Percentiles rank a stretch among this genome's conserved stretches.
Conservation (phyloP, 2,113 vertebrate species). For the Pseudonaja textilis region DNA sequence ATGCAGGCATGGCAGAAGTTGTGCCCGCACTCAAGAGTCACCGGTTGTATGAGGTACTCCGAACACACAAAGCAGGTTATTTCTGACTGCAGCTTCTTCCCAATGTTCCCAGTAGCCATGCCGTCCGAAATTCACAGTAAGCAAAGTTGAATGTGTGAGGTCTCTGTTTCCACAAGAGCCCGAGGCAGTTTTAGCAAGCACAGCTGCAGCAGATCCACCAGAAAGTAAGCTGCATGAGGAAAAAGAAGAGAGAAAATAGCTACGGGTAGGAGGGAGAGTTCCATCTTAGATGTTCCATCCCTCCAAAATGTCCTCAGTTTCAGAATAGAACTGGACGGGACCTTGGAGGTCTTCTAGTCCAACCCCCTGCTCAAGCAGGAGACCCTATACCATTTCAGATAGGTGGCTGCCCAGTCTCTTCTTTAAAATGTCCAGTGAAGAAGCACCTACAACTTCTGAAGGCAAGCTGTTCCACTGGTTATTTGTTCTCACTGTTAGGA, state of each 20-base stretch:
- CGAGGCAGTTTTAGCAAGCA: not conserved
- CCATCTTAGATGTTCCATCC: not conserved
- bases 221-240: not conserved
- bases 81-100: not conserved
- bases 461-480: not conserved
- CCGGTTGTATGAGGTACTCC: not conserved
- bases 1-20: conserved; percentile 4
- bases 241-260: not conserved
- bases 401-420: not conserved
- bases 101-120: not conserved
- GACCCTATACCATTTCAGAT: not conserved
- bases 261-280: too few species aligned
- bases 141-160: not conserved
- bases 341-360: not conserved
- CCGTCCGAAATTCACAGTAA: not conserved
- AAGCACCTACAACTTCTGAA: not conserved
- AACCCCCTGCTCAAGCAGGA: not conserved
- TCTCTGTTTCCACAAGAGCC: not conserved
- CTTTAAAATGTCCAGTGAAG: not conserved
- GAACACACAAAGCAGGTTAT: not conserved
- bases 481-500: not conserved
- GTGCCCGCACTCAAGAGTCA: conserved; percentile 1
- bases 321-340: not conserved
- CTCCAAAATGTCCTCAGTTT: not conserved
- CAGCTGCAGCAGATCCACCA: not conserved